A percentile compares a stretch with the other conserved stretches of the same genome.
phyloP scores from a whole-genome alignment of 2,113 vertebrate species.

The Clupea harengus region DNA sequence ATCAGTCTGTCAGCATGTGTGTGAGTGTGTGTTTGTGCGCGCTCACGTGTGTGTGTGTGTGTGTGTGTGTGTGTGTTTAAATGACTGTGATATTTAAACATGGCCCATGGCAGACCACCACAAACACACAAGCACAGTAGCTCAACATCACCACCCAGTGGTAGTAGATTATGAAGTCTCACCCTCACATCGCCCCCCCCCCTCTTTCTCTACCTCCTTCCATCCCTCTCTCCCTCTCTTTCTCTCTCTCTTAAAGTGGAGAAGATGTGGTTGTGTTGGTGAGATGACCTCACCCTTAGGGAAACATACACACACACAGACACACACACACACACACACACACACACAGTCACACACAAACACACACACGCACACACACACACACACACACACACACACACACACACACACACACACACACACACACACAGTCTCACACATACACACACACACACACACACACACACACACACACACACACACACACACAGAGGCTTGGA shows the following conservation, averaged over 20 bases:
- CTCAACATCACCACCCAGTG: constrained; percentile 76
- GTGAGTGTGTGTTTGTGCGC: too few relatives aligned
- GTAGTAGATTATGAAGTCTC: background rate
- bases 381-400: background rate
- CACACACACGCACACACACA: background rate
- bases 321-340: background rate
- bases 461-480: background rate
- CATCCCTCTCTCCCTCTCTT: background rate
- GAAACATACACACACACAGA: background rate
- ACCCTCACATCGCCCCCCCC: background rate
- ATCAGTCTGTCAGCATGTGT: too few relatives aligned
- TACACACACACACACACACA: constrained; percentile 37
- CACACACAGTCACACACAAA: background rate
- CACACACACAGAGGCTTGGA: constrained; percentile 46
- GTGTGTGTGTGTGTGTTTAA: too few relatives aligned
- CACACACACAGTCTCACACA: constrained; percentile 10
- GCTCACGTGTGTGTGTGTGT: too few relatives aligned
- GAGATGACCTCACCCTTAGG: constrained; percentile 60
- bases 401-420: background rate
- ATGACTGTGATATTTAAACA: background rate
- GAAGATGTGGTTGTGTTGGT: constrained; percentile 56
- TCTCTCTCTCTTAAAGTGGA: constrained; percentile 26
- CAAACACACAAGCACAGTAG: constrained; percentile 47
- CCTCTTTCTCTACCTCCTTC: background rate
- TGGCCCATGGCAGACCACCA: background rate